A percentile compares a stretch with the other conserved stretches of the same genome.
Evolutionary conservation across 2,113 vertebrate species (phyloP).

Genomic region (Micronycteris hirsuta): DNA sequence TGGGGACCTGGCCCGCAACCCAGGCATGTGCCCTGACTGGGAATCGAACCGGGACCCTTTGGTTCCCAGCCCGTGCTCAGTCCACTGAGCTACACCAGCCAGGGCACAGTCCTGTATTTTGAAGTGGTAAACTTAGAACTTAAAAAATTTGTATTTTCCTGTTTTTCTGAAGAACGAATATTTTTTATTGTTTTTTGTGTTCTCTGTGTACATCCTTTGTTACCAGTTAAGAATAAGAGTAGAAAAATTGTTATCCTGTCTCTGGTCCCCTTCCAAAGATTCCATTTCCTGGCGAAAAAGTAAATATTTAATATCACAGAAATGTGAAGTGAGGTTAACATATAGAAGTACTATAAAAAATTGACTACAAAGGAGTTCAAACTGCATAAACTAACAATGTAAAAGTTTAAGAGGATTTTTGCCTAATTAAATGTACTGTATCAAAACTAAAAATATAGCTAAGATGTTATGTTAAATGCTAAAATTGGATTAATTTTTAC

Average conservation of each 20-base stretch:
- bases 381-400: background rate
- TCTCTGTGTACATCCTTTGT: background rate
- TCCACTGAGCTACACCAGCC: no score
- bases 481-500: background rate
- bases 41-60: no score
- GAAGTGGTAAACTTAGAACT: background rate
- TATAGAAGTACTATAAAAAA: background rate
- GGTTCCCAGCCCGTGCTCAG: no score
- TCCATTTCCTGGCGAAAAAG: background rate
- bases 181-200: background rate
- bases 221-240: background rate
- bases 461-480: background rate
- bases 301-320: background rate
- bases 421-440: background rate
- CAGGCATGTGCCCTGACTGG: no score
- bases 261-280: background rate
- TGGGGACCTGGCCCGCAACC: no score
- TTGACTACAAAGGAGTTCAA: background rate
- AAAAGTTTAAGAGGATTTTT: conserved; percentile 3
- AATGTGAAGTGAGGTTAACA: background rate
- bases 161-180: background rate
- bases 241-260: background rate
- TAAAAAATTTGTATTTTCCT: background rate
- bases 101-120: background rate
- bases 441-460: background rate